These are phyloP conservation scores for Lordiphosa andalusiaca DNA, from an alignment of 2,888 invertebrate species.

Conservation along the genomic window DNA sequence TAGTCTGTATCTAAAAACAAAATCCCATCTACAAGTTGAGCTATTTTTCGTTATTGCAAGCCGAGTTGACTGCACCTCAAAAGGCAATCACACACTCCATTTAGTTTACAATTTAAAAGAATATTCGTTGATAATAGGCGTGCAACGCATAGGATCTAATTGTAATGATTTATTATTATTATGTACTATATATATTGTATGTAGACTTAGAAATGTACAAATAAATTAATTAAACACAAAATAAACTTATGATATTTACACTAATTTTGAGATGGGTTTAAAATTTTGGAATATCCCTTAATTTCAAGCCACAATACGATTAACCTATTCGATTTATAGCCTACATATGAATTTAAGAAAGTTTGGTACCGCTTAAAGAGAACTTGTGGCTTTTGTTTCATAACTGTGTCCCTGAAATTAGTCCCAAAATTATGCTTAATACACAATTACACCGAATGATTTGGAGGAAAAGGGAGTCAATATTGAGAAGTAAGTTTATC, in stretches of 20 bases:
- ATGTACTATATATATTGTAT: slow-evolving; percentile 47
- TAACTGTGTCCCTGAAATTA: too few species aligned
- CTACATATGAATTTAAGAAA: too few species aligned
- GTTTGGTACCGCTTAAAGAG: too few species aligned
- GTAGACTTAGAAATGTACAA: slow-evolving; percentile 64
- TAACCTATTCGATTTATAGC: too few species aligned
- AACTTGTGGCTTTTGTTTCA: too few species aligned
- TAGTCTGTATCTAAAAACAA: slow-evolving; percentile 65
- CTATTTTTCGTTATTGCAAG: slow-evolving; percentile 26
- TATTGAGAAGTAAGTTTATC: too few species aligned
- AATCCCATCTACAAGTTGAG: slow-evolving; percentile 47
- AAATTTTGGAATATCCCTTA: too few species aligned
- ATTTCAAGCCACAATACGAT: too few species aligned
- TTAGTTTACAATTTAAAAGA: slow-evolving; percentile 33
- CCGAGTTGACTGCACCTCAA: slow-evolving; percentile 45
- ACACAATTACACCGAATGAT: too few species aligned
- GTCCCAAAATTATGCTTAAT: too few species aligned
- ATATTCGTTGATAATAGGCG: slow-evolving; percentile 30
- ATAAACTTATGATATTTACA: slow-evolving; percentile 54
- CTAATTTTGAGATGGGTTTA: slow-evolving; percentile 23
- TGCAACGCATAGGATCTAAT: slow-evolving; percentile 37
- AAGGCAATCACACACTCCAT: slow-evolving; percentile 10
- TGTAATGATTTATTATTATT: slow-evolving; percentile 20
- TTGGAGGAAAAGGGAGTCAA: too few species aligned
- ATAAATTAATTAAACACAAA: slow-evolving; percentile 64